Evolutionary conservation across 2,888 invertebrate species (phyloP).

Genomic region (Sarcophaga rosellei): DNA sequence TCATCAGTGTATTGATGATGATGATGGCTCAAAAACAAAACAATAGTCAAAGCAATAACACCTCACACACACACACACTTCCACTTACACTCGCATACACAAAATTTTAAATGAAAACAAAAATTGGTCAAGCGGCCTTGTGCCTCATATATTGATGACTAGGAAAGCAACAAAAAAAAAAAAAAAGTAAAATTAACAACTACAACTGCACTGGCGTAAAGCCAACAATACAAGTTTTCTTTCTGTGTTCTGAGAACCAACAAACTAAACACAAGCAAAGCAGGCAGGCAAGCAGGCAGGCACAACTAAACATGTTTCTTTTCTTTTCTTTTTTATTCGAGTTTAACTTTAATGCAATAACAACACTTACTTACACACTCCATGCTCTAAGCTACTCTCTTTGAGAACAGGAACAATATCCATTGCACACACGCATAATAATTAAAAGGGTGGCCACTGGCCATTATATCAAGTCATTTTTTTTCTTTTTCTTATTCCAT

Average conservation of each 20-base stretch:
- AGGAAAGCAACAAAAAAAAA: constrained; percentile 47
- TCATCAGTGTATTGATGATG: neutral
- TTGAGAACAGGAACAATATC: constrained; percentile 34
- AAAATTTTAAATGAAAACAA: neutral
- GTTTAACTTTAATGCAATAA: constrained; percentile 27
- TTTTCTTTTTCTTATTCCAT: neutral
- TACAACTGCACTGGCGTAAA: constrained; percentile 16
- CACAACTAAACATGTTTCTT: constrained; percentile 49
- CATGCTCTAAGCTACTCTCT: neutral
- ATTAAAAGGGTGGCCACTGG: neutral
- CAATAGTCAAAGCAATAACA: constrained; percentile 10
- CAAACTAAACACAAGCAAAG: neutral
- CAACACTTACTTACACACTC: neutral
- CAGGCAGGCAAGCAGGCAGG: constrained; percentile 5
- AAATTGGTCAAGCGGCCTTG: constrained; percentile 67
- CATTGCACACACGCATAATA: neutral
- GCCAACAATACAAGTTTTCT: constrained; percentile 48
- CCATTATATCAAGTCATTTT: constrained; percentile 5
- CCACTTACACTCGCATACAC: neutral
- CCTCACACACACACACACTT: too few species aligned
- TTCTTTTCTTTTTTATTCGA: constrained; percentile 28
- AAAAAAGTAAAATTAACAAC: constrained; percentile 23
- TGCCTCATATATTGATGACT: constrained; percentile 60
- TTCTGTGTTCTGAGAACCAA: constrained; percentile 24
- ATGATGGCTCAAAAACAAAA: constrained; percentile 47